Evolutionary conservation across 2,888 invertebrate genomes (phyloP), one percentile per base, ranked within the genome.

Genomic region (Drosophila affinis): DNA sequence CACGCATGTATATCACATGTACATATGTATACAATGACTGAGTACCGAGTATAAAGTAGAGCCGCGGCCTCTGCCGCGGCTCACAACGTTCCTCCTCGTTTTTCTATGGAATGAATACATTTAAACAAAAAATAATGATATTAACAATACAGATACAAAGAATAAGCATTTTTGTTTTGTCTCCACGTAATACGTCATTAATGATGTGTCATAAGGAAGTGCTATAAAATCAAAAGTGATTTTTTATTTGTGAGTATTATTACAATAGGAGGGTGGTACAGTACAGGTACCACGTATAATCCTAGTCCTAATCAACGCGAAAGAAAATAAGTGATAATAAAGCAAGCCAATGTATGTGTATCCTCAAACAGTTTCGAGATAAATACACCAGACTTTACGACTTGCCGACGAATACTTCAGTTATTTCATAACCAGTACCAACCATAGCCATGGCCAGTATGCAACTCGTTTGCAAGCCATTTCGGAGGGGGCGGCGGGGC

Each of bases 401-500:
- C 49, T 24, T 49, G n/a, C 14, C 14, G 29, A 10, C 34, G 1
- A 4, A 34, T n/a, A n/a, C 29, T 9, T 29, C 10, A 29, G 39
- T 18, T 34, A 56, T 65, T 65, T 65, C 65, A 56, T 44, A 65
- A 65, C 9, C 12, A 32, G 18, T 2, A 29, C 24, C 24, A 24
- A 5, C 21, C 21, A 21, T 21, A 21, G 27, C 7, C 27, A 39
- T 0, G 2, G 2, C 14, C 21, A 12, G 27, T 18, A 14, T 44
- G 63, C 54, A 64, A 63, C 39, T 64, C 39, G 53, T 17, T 39
- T 34, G 53, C 29, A 2, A 44, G 39, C 47, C 47, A 53, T 39
- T 64, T 29, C 14, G 54, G 0, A 10, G 10, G 32, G 10, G 9
- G 1, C 0, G 3, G 10, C n/a, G 10, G 10, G 10, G 10, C 3